phyloP scores from a whole-genome alignment of 1,140 invertebrate species.

The Steinernema khuongi region DNA sequence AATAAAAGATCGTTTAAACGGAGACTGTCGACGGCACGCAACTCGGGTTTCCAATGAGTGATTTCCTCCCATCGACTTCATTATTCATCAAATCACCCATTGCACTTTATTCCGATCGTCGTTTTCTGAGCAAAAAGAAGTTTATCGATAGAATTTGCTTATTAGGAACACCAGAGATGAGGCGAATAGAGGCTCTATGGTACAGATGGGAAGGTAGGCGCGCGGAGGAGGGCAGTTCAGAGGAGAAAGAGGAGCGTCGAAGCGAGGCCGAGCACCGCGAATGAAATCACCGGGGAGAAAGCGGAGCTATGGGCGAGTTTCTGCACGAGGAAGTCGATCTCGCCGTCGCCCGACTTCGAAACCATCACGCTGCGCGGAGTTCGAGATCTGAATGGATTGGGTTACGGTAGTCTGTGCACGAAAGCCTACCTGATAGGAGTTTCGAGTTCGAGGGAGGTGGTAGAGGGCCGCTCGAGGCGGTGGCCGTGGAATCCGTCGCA shows the following conservation, averaged over 20 bases:
- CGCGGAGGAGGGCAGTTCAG: not conserved
- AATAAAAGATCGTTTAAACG: not conserved
- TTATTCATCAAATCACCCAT: not conserved
- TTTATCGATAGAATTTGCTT: not conserved
- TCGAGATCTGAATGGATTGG: conserved; percentile 21
- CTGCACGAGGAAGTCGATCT: conserved; percentile 51
- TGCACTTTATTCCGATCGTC: too few relatives aligned
- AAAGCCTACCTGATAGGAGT: conserved; percentile 37
- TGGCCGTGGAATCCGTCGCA: conserved; percentile 32
- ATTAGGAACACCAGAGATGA: not conserved
- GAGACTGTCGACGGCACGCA: not conserved
- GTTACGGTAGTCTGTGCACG: not conserved
- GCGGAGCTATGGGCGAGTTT: conserved; percentile 33
- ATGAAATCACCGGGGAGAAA: not conserved
- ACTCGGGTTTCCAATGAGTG: not conserved
- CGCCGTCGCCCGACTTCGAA: conserved; percentile 51
- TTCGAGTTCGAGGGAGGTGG: conserved; percentile 48
- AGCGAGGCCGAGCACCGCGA: not conserved
- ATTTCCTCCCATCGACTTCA: not conserved
- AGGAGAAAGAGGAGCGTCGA: not conserved
- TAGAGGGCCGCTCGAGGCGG: conserved; percentile 14
- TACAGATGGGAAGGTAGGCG: not conserved
- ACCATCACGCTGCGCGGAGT: conserved; percentile 45
- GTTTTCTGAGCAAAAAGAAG: not conserved
- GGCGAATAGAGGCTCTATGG: not conserved